Evolutionary conservation across 2,113 vertebrate species (phyloP).

Genomic region (Azemiops feae): DNA sequence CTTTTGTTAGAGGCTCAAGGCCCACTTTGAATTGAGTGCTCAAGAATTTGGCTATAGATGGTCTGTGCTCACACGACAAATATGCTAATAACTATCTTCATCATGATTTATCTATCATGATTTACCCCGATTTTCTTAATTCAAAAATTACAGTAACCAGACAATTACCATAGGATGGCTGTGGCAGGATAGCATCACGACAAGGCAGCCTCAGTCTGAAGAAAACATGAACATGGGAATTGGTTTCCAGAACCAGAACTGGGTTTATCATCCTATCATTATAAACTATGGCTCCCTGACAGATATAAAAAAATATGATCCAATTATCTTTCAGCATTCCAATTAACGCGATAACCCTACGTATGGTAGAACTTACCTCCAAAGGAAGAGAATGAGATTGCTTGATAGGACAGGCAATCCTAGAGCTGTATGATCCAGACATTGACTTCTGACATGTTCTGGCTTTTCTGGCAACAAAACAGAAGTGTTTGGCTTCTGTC

Average conservation of each 20-base stretch:
- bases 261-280: not conserved
- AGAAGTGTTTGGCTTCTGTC: not conserved
- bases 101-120: not conserved
- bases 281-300: not conserved
- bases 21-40: not conserved
- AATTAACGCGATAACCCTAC: not conserved
- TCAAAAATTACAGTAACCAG: not conserved
- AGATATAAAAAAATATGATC: not conserved
- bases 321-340: not conserved
- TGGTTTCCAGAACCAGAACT: not conserved
- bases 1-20: no score
- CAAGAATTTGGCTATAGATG: not conserved
- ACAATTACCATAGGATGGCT: not conserved
- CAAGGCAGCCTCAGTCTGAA: not conserved
- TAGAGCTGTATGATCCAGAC: not conserved
- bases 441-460: not conserved
- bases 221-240: not conserved
- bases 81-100: not conserved
- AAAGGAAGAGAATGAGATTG: not conserved
- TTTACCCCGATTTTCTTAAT: not conserved
- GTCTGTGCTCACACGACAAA: not conserved
- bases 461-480: not conserved
- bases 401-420: not conserved
- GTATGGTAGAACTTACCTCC: not conserved
- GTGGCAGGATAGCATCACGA: not conserved